Conservation (phyloP, 2,113 vertebrate genomes). For the Heterotis niloticus region DNA sequence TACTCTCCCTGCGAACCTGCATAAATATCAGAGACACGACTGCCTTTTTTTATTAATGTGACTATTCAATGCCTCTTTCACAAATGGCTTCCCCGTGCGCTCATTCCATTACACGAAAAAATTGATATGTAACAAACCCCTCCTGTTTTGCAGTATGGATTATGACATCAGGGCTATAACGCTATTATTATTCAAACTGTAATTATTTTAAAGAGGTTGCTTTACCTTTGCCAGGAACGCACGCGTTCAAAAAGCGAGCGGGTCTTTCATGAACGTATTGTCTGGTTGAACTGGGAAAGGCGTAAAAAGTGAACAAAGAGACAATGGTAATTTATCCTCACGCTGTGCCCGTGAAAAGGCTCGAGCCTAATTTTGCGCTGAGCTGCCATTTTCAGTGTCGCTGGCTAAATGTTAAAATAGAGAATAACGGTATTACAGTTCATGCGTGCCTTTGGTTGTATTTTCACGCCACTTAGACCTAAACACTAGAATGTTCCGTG, state of each 20-base stretch:
- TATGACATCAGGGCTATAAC: constrained; percentile 20
- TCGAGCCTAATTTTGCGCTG: constrained; percentile 14
- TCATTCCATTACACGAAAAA: constrained; percentile 17
- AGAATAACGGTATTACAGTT: not conserved
- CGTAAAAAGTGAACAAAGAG: too few relatives aligned
- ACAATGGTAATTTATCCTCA: too few relatives aligned
- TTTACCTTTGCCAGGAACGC: constrained; percentile 10
- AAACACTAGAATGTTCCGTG: not conserved
- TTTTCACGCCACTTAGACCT: not conserved
- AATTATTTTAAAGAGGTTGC: constrained; percentile 27
- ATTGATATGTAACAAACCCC: constrained; percentile 34
- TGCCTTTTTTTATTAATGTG: constrained; percentile 33
- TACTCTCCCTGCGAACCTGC: constrained; percentile 46
- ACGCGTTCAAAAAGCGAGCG: not conserved
- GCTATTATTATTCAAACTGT: constrained; percentile 24
- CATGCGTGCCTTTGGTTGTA: not conserved
- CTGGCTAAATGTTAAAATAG: constrained; percentile 2
- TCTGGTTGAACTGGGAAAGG: not conserved
- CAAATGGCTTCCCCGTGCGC: constrained; percentile 21
- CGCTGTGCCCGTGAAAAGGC: not conserved
- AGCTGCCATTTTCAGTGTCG: constrained; percentile 4
- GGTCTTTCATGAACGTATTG: not conserved
- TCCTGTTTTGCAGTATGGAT: constrained; percentile 36
- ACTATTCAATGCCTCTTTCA: constrained; percentile 27
- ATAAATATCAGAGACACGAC: constrained; percentile 43